Conservation (phyloP, 2,113 vertebrate species). For the Pollachius pollachius region DNA sequence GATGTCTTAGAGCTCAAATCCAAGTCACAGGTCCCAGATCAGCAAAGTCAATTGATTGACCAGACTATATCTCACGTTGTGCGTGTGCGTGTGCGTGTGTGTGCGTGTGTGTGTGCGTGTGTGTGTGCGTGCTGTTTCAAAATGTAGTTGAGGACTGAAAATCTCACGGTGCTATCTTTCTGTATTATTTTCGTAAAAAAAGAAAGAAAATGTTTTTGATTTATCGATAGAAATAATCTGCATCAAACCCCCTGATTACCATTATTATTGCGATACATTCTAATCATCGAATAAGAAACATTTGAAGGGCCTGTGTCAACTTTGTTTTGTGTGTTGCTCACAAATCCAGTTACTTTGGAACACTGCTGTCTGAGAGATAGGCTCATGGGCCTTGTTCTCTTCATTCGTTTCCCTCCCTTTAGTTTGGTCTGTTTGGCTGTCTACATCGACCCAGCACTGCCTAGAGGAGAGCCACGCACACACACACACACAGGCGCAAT, state of each 20-base stretch:
- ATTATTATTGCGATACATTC: constrained; percentile 9
- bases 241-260: no score
- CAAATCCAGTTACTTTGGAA: constrained; percentile 30
- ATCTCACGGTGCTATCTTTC: constrained; percentile 64
- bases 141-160: constrained; percentile 3
- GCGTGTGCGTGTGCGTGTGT: no score
- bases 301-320: no score
- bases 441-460: no score
- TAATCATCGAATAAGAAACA: constrained; percentile 10
- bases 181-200: constrained; percentile 14
- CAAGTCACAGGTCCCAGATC: constrained; percentile 65
- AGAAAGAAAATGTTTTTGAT: constrained; percentile 12
- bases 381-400: constrained; percentile 23
- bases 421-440: no score
- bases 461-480: no score
- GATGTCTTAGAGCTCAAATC: constrained; percentile 70
- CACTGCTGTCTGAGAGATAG: constrained; percentile 25
- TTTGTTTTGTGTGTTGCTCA: constrained; percentile 48
- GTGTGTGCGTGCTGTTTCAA: no score
- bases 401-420: constrained; percentile 16
- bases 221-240: constrained; percentile 31
- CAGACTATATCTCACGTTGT: background rate
- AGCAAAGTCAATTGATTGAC: constrained; percentile 48
- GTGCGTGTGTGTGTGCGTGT: no score
- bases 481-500: no score